Evolutionary conservation across 2,888 invertebrate genomes (phyloP), one percentile per base, ranked within the genome.

Genomic region (Ligdia adustata): DNA sequence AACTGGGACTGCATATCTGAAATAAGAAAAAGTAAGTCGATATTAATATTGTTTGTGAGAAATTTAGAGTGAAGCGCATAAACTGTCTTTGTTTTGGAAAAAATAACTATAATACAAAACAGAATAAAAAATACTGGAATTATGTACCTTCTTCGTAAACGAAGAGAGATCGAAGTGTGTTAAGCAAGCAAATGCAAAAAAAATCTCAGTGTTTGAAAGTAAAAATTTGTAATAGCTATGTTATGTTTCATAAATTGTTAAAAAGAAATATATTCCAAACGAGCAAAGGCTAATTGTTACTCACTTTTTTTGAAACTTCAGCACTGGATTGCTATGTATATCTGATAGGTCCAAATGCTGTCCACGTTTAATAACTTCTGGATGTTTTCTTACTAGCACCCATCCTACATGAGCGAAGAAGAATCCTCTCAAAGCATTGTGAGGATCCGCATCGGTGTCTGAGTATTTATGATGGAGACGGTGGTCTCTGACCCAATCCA

Each of bases 381-480:
- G 93, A 66, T 96, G 96, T 76, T 96, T 96, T 45, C 91, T 91
- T 55, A 92, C 92, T 37, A 96, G 70, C 24, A 96, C 79, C 96
- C 96, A 97, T n/a, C 96, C 96, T 37, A 96, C 89, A 72, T 97
- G 96, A 0, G 96, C 91, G 75, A 95, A 96, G 88, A 96, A 96
- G 79, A 97, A 95, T 1, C 97, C 97, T 35, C 95, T 86, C 4
- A 66, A 92, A 0, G 95, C 93, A 66, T 95, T 95, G 70, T 95
- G 95, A 0, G 95, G 95, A 72, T 76, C 76, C 0, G 68, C 72
- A 18, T 75, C 72, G 0, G 77, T 77, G 29, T 78, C 77, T 14
- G 65, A 64, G 85, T 92, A 95, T 68, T 95, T 95, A 79, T 96
- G 95, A 66, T 96, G 94, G 5, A 93, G 91, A 31, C 94, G 81